Percentiles rank a stretch among this genome's conserved stretches.
Evolutionary conservation across 2,113 vertebrate genomes (phyloP).

Genomic region (Pavo muticus): DNA sequence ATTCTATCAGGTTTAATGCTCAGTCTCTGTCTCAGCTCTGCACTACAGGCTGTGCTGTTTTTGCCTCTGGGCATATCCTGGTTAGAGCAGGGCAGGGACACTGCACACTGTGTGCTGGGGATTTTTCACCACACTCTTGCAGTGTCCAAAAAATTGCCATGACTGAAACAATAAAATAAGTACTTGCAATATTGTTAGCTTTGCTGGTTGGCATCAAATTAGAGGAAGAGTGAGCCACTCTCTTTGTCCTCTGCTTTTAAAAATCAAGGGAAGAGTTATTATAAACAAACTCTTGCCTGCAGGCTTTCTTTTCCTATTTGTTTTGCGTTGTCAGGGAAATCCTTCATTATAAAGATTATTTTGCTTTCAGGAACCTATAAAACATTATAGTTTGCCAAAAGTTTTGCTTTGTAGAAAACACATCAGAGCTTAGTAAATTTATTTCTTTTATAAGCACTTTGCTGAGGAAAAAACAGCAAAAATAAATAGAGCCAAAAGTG

Average conservation of each 20-base stretch:
- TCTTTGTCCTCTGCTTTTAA: slow-evolving; percentile 2
- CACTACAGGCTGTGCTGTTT: not conserved
- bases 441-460: slow-evolving; percentile 26
- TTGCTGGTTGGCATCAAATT: slow-evolving; percentile 1
- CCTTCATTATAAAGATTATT: slow-evolving; percentile 59
- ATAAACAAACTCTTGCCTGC: slow-evolving; percentile 34
- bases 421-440: not conserved
- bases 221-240: not conserved
- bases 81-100: not conserved
- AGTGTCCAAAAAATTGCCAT: not conserved
- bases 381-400: slow-evolving; percentile 26
- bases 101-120: fast-evolving
- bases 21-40: not conserved
- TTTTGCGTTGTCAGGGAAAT: slow-evolving; percentile 46
- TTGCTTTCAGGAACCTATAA: slow-evolving; percentile 36
- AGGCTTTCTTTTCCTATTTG: slow-evolving; percentile 51
- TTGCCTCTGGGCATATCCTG: not conserved
- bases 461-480: not conserved
- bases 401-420: slow-evolving; percentile 25
- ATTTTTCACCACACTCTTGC: not conserved
- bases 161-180: not conserved
- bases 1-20: not conserved
- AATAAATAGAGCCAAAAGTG: not conserved
- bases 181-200: not conserved
- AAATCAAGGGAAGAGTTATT: slow-evolving; percentile 34